Evolutionary conservation across 2,797 vertebrate genomes (phyloP).

Genomic region (Schizopygopsis malacanthus): DNA sequence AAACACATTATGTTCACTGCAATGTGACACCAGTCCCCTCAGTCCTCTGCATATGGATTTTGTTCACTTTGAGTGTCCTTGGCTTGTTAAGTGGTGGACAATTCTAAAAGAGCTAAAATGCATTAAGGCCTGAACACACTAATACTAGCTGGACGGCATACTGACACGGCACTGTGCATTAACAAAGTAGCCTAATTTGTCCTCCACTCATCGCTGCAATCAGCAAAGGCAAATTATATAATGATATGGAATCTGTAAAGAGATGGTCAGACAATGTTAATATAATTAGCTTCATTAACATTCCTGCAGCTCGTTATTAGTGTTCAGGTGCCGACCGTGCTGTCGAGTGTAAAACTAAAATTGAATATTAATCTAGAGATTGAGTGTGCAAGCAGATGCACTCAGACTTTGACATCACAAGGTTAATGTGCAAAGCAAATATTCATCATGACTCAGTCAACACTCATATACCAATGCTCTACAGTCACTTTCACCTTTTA

Average conservation of each 20-base stretch:
- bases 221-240: slow-evolving; percentile 10
- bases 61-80: not conserved
- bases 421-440: slow-evolving; percentile 23
- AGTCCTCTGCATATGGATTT: not conserved
- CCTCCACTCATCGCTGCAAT: not conserved
- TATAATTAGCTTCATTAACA: slow-evolving; percentile 39
- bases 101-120: slow-evolving; percentile 10
- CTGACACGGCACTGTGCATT: not conserved
- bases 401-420: slow-evolving; percentile 14
- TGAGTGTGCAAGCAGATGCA: slow-evolving; percentile 36
- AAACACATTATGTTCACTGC: not conserved
- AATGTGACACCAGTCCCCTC: slow-evolving; percentile 4
- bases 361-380: slow-evolving; percentile 43
- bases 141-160: slow-evolving; percentile 25
- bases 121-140: slow-evolving; percentile 18
- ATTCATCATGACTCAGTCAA: slow-evolving; percentile 17
- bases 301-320: slow-evolving; percentile 30
- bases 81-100: slow-evolving; percentile 30
- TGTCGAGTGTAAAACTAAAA: slow-evolving; percentile 7
- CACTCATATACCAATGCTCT: not conserved
- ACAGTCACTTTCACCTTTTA: not conserved
- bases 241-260: slow-evolving; percentile 26
- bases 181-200: slow-evolving; percentile 15
- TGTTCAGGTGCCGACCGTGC: slow-evolving; percentile 40
- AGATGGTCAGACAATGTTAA: slow-evolving; percentile 36